Evolutionary conservation across 2,113 vertebrate genomes (phyloP).

Genomic region (Malurus melanocephalus): DNA sequence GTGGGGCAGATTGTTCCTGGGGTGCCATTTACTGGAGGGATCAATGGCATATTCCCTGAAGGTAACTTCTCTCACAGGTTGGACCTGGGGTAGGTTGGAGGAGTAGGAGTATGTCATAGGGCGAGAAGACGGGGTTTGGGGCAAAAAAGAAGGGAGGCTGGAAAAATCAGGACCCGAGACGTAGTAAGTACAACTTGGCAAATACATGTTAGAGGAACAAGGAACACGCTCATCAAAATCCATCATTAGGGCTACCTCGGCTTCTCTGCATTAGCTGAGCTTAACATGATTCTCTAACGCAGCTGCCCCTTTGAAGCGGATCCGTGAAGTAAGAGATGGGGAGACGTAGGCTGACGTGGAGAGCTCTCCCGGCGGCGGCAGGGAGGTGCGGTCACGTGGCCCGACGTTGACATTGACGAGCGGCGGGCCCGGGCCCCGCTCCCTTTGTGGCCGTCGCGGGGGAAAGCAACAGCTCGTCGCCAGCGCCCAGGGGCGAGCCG

Average conservation of each 20-base stretch:
- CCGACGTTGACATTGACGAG: conserved; percentile 97
- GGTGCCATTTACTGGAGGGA: conserved; percentile 94
- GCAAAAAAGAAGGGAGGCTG: conserved; percentile 96
- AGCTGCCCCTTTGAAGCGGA: conserved; percentile 96
- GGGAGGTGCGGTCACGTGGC: conserved; percentile 98
- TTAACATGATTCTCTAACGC: conserved; percentile 94
- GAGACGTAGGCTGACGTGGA: conserved; percentile 99
- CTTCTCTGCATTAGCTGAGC: conserved; percentile 86
- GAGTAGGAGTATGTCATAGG: conserved; percentile 96
- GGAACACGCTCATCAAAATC: conserved; percentile 98
- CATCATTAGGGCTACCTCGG: conserved; percentile 90
- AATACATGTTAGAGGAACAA: conserved; percentile 97
- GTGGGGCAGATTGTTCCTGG: conserved; percentile 91
- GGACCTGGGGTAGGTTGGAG: conserved; percentile 94
- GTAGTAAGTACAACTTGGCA: conserved; percentile 99
- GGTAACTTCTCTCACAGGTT: conserved; percentile 95
- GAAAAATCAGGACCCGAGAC: conserved; percentile 96
- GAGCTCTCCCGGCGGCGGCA: conserved; percentile 98
- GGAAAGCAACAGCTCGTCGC: conserved; percentile 82
- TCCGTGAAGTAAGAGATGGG: conserved; percentile 92
- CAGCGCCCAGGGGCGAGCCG: conserved; percentile 24
- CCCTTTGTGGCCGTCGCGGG: conserved; percentile 80
- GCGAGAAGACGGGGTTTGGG: conserved; percentile 96
- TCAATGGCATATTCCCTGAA: conserved; percentile 98
- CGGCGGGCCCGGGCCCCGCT: conserved; percentile 71